Conservation (phyloP, 2,888 invertebrate genomes). For the Portevinia maculata region DNA sequence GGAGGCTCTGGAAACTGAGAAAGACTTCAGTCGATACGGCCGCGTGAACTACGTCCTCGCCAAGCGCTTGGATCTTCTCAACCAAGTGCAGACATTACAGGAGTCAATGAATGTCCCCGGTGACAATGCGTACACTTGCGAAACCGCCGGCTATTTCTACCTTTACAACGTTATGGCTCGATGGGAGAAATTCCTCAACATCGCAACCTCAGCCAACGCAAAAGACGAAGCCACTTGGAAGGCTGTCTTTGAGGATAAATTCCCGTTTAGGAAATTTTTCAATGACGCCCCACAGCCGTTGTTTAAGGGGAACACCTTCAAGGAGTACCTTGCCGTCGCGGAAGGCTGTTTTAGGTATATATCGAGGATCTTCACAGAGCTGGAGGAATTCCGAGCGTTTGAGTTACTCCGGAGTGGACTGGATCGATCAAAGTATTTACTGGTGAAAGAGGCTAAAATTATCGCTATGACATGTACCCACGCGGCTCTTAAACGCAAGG, state of each 20-base stretch:
- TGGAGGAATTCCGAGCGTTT: constrained; percentile 99
- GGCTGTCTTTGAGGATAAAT: constrained; percentile 88
- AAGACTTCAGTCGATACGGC: constrained; percentile 99
- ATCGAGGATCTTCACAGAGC: constrained; percentile 96
- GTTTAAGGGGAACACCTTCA: constrained; percentile 90
- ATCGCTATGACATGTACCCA: constrained; percentile 99
- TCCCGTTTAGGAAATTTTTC: constrained; percentile 98
- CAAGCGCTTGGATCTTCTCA: constrained; percentile 94
- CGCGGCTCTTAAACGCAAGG: constrained; percentile 97
- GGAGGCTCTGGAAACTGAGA: constrained; percentile 98
- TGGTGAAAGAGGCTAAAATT: constrained; percentile 99
- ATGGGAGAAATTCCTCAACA: constrained; percentile 93
- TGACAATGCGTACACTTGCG: constrained; percentile 98
- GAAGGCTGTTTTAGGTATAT: constrained; percentile 97
- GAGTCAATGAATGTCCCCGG: constrained; percentile 92
- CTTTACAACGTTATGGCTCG: constrained; percentile 94
- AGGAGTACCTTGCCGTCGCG: constrained; percentile 94
- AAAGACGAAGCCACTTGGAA: constrained; percentile 75
- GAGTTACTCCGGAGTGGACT: constrained; percentile 97
- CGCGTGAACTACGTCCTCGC: constrained; percentile 98
- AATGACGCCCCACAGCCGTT: constrained; percentile 96
- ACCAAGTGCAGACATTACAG: constrained; percentile 94
- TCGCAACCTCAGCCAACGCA: constrained; percentile 75
- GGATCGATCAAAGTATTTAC: constrained; percentile 97
- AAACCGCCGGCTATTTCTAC: constrained; percentile 99